Percentiles rank a stretch among this genome's conserved stretches.
These are phyloP conservation scores for Scomber japonicus DNA, from an alignment of 2,113 vertebrate species.

Conservation along the genomic window DNA sequence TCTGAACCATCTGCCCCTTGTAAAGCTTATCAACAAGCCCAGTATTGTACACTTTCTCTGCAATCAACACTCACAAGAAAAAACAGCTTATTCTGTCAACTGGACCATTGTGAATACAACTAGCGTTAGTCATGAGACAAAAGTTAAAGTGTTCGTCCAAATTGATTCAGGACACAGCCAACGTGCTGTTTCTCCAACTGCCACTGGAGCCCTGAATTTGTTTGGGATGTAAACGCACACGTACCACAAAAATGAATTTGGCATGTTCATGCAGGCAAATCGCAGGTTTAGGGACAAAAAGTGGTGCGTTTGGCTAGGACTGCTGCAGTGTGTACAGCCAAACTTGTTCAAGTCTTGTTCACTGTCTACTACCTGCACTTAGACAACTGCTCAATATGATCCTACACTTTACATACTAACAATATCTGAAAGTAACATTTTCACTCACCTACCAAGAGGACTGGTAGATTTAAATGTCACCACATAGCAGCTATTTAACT, in stretches of 20 bases:
- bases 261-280: conserved; percentile 4
- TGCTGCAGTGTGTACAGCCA: conserved; percentile 3
- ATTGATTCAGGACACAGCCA: neutral
- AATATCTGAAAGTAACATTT: no score
- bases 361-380: conserved; percentile 11
- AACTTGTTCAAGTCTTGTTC: conserved; percentile 13
- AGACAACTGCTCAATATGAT: neutral
- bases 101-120: neutral
- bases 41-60: conserved; percentile 23
- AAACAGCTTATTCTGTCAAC: conserved; percentile 1
- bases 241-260: neutral
- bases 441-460: no score
- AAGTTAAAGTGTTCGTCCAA: neutral
- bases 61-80: neutral
- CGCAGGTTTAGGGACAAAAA: conserved; percentile 15
- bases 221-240: neutral
- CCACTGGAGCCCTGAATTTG: neutral
- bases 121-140: neutral
- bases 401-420: conserved; percentile 8
- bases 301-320: neutral
- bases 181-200: neutral
- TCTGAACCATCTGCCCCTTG: conserved; percentile 64
- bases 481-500: no score
- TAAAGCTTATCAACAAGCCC: conserved; percentile 28
- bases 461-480: no score